Conservation (phyloP, 2,797 vertebrate genomes). For the Cossypha niveicapilla region DNA sequence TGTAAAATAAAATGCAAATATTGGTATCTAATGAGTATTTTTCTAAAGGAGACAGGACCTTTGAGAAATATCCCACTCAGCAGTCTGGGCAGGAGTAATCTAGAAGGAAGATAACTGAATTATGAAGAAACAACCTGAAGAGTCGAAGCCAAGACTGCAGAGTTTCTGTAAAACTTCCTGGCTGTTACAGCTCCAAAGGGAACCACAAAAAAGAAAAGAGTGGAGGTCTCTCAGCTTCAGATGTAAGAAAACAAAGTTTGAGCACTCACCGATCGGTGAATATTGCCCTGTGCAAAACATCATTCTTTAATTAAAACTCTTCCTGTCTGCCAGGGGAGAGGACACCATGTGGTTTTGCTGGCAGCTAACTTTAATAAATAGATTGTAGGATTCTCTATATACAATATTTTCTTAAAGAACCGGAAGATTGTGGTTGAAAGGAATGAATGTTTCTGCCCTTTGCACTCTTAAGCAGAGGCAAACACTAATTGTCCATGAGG, state of each 20-base stretch:
- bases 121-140: neutral
- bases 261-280: accelerated
- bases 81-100: neutral
- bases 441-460: neutral
- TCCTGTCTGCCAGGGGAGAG: neutral
- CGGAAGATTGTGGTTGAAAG: neutral
- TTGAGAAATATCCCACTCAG: neutral
- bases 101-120: neutral
- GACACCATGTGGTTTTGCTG: neutral
- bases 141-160: neutral
- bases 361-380: neutral
- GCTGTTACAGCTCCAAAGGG: neutral
- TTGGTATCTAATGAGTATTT: neutral
- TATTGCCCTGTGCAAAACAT: neutral
- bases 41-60: neutral
- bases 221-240: neutral
- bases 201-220: neutral
- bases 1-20: neutral
- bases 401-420: neutral
- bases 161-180: neutral
- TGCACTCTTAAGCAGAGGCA: neutral
- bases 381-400: neutral
- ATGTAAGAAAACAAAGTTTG: neutral
- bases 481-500: neutral
- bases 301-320: neutral